Conservation (phyloP, 2,113 vertebrate genomes). For the Xenopus laevis region DNA sequence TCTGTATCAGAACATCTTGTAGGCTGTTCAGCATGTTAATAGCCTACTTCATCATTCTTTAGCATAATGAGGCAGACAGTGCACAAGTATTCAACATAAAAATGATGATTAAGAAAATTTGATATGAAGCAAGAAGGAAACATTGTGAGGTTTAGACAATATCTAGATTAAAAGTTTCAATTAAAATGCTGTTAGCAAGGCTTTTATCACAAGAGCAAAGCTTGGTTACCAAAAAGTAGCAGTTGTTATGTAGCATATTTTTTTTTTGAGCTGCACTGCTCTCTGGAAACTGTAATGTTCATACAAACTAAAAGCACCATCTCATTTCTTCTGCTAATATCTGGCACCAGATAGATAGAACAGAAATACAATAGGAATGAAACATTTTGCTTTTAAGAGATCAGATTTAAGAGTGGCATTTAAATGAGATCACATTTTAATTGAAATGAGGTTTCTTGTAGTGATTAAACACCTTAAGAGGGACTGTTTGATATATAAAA, state of each 20-base stretch:
- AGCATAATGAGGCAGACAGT: constrained; percentile 68
- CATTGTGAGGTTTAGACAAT: constrained; percentile 59
- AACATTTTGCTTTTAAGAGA: constrained; percentile 42
- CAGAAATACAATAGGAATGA: constrained; percentile 26
- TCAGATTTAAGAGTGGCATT: constrained; percentile 38
- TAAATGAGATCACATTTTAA: too few species aligned
- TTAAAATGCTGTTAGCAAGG: constrained; percentile 61
- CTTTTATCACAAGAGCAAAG: constrained; percentile 54
- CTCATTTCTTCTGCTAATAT: constrained; percentile 25
- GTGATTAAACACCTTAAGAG: too few species aligned
- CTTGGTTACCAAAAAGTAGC: constrained; percentile 54
- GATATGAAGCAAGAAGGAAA: constrained; percentile 61
- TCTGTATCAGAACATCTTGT: constrained; percentile 72
- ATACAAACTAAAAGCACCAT: constrained; percentile 31
- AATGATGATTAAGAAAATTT: constrained; percentile 71
- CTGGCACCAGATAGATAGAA: constrained; percentile 34
- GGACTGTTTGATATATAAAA: too few species aligned
- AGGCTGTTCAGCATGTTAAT: constrained; percentile 71
- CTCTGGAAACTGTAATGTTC: constrained; percentile 50
- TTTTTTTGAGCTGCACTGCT: constrained; percentile 44
- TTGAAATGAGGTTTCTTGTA: too few species aligned
- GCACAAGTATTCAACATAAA: constrained; percentile 66
- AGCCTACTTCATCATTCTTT: constrained; percentile 73
- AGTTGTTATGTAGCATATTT: constrained; percentile 47
- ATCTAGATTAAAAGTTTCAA: constrained; percentile 72